Evolutionary conservation across 2,797 vertebrate species (phyloP).

Genomic region (Odontamblyopus lacepedii): DNA sequence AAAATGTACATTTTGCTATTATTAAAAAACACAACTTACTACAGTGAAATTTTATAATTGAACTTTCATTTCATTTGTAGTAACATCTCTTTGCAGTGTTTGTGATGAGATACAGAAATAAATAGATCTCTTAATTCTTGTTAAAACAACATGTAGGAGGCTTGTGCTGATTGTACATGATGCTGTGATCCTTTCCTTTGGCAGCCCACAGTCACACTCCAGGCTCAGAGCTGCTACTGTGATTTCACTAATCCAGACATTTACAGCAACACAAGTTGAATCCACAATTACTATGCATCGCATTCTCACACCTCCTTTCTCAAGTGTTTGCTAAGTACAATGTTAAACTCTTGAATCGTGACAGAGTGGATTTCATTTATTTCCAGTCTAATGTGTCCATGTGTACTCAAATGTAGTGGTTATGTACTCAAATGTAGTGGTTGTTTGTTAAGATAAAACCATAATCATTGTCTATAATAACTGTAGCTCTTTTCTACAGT

Average conservation of each 20-base stretch:
- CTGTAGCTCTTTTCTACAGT: no score
- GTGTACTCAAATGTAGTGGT: background rate
- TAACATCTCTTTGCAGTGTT: background rate
- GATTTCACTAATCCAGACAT: slow-evolving; percentile 54
- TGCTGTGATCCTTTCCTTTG: slow-evolving; percentile 15
- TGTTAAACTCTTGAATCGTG: background rate
- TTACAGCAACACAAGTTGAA: slow-evolving; percentile 30
- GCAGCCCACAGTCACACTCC: slow-evolving; percentile 48
- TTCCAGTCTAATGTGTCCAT: slow-evolving; percentile 9
- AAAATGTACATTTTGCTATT: no score
- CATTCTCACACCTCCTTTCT: background rate
- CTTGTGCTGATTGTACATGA: slow-evolving; percentile 26
- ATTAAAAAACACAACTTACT: no score
- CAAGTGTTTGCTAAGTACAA: slow-evolving; percentile 8
- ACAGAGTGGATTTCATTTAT: slow-evolving; percentile 28
- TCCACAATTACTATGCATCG: slow-evolving; percentile 20
- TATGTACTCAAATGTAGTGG: background rate
- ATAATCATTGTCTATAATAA: no score
- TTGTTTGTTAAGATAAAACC: background rate
- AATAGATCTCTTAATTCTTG: background rate
- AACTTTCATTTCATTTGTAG: background rate
- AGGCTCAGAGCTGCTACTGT: slow-evolving; percentile 50
- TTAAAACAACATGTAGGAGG: slow-evolving; percentile 7
- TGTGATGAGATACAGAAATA: background rate
- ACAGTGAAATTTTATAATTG: background rate